A percentile compares a stretch with the other conserved stretches of the same genome.
Conservation (phyloP, 2,888 invertebrate genomes). For the Athalia circularis region DNA sequence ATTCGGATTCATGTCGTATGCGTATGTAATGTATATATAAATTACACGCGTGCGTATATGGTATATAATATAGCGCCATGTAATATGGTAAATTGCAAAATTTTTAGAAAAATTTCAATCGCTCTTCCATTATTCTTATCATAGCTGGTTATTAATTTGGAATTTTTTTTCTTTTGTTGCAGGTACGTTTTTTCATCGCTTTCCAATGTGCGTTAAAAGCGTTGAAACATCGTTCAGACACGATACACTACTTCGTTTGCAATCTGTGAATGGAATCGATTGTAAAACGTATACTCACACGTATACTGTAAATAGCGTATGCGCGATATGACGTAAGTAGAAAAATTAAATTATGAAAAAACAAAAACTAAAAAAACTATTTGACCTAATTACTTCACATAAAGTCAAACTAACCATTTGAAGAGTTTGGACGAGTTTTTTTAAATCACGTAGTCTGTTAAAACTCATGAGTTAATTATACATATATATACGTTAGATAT, state of each 20-base stretch:
- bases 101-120: background rate
- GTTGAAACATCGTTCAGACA: no score
- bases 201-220: background rate
- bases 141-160: background rate
- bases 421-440: background rate
- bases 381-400: no score
- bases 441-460: background rate
- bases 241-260: no score
- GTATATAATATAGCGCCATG: background rate
- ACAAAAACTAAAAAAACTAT: no score
- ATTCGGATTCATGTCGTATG: slow-evolving; percentile 50
- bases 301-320: no score
- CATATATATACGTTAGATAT: no score
- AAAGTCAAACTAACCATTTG: no score
- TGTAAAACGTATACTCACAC: no score
- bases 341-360: no score
- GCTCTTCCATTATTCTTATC: background rate
- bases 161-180: slow-evolving; percentile 1
- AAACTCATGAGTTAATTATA: no score
- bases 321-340: slow-evolving; percentile 1
- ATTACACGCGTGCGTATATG: background rate
- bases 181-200: background rate
- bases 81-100: background rate
- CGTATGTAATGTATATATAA: slow-evolving; percentile 28
- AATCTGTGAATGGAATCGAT: no score